Evolutionary conservation across 2,113 vertebrate genomes (phyloP).

Genomic region (Notothenia coriiceps): DNA sequence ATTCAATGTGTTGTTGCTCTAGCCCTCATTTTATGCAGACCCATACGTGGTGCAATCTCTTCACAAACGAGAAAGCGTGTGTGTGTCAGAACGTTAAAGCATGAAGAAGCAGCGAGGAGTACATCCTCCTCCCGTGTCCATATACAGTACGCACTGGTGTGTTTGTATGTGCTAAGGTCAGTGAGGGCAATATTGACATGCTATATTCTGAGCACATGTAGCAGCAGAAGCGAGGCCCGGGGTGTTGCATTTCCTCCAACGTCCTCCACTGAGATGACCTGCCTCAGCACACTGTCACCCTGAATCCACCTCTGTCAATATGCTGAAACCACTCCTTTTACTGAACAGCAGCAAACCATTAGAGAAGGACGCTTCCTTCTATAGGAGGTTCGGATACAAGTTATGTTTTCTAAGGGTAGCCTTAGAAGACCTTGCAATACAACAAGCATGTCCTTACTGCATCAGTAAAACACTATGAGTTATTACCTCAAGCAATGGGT

Average conservation of each 20-base stretch:
- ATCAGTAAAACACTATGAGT: background rate
- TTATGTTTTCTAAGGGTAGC: conserved; percentile 22
- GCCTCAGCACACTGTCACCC: conserved; percentile 74
- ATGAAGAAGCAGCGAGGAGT: conserved; percentile 10
- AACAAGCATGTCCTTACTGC: conserved; percentile 11
- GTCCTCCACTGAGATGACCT: conserved; percentile 63
- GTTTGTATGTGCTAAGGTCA: conserved; percentile 61
- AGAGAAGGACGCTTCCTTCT: conserved; percentile 32
- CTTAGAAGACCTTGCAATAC: conserved; percentile 23
- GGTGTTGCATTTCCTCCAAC: conserved; percentile 74
- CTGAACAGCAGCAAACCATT: conserved; percentile 42
- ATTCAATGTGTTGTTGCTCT: background rate
- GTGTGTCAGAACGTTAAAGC: conserved; percentile 4
- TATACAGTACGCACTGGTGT: conserved; percentile 14
- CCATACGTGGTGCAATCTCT: background rate
- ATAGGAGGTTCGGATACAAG: conserved; percentile 20
- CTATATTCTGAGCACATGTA: conserved; percentile 63
- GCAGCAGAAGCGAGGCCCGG: conserved; percentile 36
- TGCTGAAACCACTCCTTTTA: conserved; percentile 70
- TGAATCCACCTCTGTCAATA: conserved; percentile 73
- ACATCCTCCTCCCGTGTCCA: conserved; percentile 21
- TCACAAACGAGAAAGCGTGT: background rate
- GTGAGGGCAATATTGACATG: conserved; percentile 63
- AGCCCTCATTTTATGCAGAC: background rate
- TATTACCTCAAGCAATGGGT: background rate